Conservation (phyloP, 2,797 vertebrate species). For the Coregonus ussuriensis region DNA sequence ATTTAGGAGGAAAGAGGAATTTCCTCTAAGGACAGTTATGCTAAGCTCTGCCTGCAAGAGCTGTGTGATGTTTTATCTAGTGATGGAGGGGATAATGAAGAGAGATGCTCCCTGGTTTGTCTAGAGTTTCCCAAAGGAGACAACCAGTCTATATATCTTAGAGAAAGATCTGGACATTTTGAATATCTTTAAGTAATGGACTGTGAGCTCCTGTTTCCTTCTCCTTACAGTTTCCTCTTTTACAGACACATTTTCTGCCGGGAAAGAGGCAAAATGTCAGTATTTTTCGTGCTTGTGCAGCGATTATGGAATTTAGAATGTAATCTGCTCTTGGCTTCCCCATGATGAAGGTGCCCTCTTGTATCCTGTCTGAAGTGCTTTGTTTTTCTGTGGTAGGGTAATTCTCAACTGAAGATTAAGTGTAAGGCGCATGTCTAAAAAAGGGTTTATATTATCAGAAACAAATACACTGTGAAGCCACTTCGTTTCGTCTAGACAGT, state of each 20-base stretch:
- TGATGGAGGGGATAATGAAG: neutral
- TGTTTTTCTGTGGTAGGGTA: neutral
- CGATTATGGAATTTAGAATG: neutral
- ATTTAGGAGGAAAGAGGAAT: neutral
- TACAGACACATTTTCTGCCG: neutral
- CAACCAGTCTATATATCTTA: constrained; percentile 12
- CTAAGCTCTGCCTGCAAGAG: neutral
- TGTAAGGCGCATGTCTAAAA: neutral
- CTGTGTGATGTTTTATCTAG: neutral
- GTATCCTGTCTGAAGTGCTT: neutral
- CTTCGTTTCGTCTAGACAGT: neutral
- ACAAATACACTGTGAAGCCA: neutral
- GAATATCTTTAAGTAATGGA: constrained; percentile 8
- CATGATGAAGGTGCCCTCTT: neutral
- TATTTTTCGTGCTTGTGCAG: neutral
- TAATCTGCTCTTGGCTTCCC: neutral
- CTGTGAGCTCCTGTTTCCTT: neutral
- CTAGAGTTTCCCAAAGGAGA: constrained; percentile 15
- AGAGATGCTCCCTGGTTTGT: neutral
- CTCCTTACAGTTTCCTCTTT: neutral
- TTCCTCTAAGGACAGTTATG: neutral
- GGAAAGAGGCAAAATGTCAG: neutral
- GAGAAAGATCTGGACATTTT: constrained; percentile 12
- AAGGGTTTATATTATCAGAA: neutral
- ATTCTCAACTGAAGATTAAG: neutral